phyloP scores from a whole-genome alignment of 2,797 vertebrate genomes.

The Sylvilagus floridanus region DNA sequence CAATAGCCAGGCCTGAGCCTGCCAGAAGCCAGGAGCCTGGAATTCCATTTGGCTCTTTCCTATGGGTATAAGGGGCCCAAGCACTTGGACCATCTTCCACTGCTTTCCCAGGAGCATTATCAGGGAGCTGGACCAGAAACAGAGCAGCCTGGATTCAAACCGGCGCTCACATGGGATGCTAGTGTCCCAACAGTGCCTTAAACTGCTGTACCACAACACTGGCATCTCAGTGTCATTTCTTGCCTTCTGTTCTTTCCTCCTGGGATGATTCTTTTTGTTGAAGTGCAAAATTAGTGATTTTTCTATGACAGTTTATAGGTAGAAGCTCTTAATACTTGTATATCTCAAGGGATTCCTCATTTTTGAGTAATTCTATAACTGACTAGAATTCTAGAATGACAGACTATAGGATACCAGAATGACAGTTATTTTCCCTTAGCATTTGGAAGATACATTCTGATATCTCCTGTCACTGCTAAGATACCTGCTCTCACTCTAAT shows the following conservation, averaged over 20 bases:
- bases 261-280: not conserved
- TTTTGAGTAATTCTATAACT: conserved; percentile 19
- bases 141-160: too few species aligned
- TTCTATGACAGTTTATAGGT: not conserved
- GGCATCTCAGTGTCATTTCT: not conserved
- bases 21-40: too few species aligned
- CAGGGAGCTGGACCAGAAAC: too few species aligned
- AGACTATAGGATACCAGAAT: not conserved
- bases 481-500: not conserved
- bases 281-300: not conserved
- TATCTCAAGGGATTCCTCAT: not conserved
- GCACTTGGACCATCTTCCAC: not conserved
- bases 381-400: not conserved
- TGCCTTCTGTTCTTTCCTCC: not conserved
- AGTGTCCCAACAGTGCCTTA: too few species aligned
- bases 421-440: not conserved
- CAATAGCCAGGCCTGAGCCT: too few species aligned
- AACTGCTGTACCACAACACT: too few species aligned
- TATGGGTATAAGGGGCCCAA: too few species aligned
- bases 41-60: too few species aligned
- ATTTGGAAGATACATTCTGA: not conserved
- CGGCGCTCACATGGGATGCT: too few species aligned
- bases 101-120: not conserved
- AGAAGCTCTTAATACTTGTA: not conserved
- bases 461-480: not conserved